Percentiles rank a stretch among this genome's conserved stretches.
These are phyloP conservation scores for Platygyra sinensis DNA, from an alignment of 64 coral and sea anemone genomes.

Conservation along the genomic window DNA sequence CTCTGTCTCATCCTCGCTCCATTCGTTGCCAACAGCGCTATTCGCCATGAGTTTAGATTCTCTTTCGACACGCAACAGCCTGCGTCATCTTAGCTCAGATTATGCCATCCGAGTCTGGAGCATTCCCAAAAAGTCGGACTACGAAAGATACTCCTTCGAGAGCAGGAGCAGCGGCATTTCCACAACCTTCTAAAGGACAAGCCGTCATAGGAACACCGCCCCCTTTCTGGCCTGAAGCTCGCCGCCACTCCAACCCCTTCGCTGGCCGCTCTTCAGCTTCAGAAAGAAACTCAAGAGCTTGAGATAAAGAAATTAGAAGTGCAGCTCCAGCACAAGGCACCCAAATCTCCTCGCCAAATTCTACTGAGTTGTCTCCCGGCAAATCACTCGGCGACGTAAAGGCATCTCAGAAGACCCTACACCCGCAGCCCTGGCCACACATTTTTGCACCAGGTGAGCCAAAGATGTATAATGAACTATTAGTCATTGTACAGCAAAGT, in stretches of 20 bases:
- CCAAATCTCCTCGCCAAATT: background rate
- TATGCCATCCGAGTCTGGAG: background rate
- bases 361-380: background rate
- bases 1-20: too few relatives aligned
- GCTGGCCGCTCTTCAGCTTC: background rate
- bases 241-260: background rate
- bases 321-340: background rate
- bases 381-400: background rate
- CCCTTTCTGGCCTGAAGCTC: background rate
- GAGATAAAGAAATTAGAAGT: background rate
- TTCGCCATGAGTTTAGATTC: background rate
- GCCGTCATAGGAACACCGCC: background rate
- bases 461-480: background rate
- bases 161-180: background rate
- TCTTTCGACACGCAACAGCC: background rate
- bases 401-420: background rate
- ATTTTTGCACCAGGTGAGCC: slow-evolving; percentile 30
- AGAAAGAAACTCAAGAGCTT: background rate
- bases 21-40: too few relatives aligned
- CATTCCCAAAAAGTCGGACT: background rate
- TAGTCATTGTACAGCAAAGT: background rate
- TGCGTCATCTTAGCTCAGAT: background rate
- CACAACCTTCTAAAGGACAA: background rate
- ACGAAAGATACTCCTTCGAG: background rate
- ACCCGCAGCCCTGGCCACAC: background rate